These are phyloP conservation scores for Mus minutoides DNA, from an alignment of 2,797 vertebrate genomes.

Conservation along the genomic window DNA sequence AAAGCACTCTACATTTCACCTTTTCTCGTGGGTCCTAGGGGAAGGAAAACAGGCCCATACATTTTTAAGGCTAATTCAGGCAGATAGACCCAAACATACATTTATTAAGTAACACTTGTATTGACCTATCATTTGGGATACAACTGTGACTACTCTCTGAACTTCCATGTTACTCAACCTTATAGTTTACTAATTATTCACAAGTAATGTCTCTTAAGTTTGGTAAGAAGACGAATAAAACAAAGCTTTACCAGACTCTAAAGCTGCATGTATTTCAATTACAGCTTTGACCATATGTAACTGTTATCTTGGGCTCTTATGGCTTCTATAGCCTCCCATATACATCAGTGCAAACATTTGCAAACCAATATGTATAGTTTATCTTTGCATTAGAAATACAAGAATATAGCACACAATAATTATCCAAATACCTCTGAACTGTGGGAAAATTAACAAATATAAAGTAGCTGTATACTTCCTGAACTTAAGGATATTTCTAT, in stretches of 20 bases:
- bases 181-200: background rate
- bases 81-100: accelerated
- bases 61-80: background rate
- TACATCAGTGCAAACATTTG: background rate
- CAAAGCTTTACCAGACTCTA: background rate
- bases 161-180: background rate
- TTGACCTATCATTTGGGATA: background rate
- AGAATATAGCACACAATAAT: background rate
- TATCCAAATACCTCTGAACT: background rate
- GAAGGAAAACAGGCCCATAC: background rate
- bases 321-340: background rate
- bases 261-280: background rate
- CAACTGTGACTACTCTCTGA: background rate
- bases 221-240: background rate
- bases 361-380: background rate
- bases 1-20: background rate
- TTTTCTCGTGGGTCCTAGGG: background rate
- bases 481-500: too few relatives aligned
- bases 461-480: background rate
- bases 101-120: background rate
- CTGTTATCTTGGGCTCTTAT: background rate
- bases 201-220: background rate
- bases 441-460: background rate
- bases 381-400: background rate
- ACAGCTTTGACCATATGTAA: background rate